These are phyloP conservation scores for Nannobrachium achirus DNA, from an alignment of 2,113 vertebrate genomes.

Conservation along the genomic window DNA sequence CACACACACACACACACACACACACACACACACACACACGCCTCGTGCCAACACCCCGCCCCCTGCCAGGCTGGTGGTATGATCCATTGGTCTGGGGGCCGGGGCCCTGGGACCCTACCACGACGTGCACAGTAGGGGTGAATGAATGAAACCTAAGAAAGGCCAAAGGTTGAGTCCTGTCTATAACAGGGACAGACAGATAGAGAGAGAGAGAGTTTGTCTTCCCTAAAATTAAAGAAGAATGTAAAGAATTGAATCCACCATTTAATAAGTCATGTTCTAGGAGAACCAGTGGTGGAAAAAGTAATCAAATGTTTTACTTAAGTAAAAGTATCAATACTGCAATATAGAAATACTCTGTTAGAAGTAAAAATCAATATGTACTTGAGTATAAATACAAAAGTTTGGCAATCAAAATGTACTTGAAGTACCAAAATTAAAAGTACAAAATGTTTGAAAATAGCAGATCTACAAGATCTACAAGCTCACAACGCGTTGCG, in stretches of 20 bases:
- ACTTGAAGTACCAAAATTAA: no score
- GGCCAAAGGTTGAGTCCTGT: conserved; percentile 21
- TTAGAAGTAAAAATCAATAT: not conserved
- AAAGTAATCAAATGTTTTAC: no score
- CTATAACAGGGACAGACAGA: not conserved
- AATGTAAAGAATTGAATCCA: no score
- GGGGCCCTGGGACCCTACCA: conserved; percentile 6
- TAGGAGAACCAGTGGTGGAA: no score
- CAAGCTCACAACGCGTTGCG: no score
- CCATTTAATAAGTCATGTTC: no score
- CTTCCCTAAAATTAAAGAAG: no score
- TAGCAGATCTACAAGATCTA: no score
- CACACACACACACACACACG: conserved; percentile 22
- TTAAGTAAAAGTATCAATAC: no score
- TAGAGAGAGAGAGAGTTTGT: conserved; percentile 1
- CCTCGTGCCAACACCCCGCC: conserved; percentile 13
- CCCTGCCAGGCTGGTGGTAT: conserved; percentile 37
- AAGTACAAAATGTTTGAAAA: no score
- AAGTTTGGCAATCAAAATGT: no score
- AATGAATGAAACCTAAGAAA: conserved; percentile 26
- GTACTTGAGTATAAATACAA: no score
- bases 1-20: not conserved
- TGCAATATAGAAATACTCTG: not conserved
- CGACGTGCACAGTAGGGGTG: conserved; percentile 1
- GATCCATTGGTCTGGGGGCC: conserved; percentile 30